Evolutionary conservation across 2,888 invertebrate genomes (phyloP), one percentile per base, ranked within the genome.

Genomic region (Apodemia zela): DNA sequence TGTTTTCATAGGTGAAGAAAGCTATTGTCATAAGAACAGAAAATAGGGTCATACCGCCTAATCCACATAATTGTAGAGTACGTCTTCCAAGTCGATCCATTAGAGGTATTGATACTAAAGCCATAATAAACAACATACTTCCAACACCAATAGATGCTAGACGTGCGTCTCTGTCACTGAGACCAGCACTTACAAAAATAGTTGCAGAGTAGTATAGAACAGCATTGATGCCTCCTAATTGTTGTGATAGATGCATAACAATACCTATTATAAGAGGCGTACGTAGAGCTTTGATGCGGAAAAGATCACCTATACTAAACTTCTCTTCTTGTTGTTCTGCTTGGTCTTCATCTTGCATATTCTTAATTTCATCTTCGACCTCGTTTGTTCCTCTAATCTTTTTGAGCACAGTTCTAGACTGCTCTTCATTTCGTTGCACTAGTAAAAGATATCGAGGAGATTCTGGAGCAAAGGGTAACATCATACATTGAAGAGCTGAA

Each of bases 91-190:
- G 89, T 18, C 94, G 89, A 77, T 96, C 96, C 94, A 96, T 95
- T 70, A 96, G 78, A n/a, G 95, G 95, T 67, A 96, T 94, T 8
- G 95, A 94, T 7, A 95, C 93, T n/a, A 96, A 79, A 5, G 96
- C 95, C 95, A 95, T 95, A 60, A 93, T 80, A 47, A 96, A 94
- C 88, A 95, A 93, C 65, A 95, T 94, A 61, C 93, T 93, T 47
- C 96, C 95, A 1, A 94, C 95, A 33, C 95, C 95, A 64, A 95
- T 95, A 6, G 95, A 94, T 17, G 95, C 95, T 74, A 94, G 92
- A 67, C 94, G 91, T 45, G 95, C 95, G 45, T 89, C 85, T 63
- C 93, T 87, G 57, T 88, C 83, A 10, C 85, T 82, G 60, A 96
- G 82, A 10, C 95, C 95, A 25, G 95, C 94, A 29, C 84, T 88